Evolutionary conservation across 1,140 invertebrate species (phyloP).

Genomic region (Bombus picipes): DNA sequence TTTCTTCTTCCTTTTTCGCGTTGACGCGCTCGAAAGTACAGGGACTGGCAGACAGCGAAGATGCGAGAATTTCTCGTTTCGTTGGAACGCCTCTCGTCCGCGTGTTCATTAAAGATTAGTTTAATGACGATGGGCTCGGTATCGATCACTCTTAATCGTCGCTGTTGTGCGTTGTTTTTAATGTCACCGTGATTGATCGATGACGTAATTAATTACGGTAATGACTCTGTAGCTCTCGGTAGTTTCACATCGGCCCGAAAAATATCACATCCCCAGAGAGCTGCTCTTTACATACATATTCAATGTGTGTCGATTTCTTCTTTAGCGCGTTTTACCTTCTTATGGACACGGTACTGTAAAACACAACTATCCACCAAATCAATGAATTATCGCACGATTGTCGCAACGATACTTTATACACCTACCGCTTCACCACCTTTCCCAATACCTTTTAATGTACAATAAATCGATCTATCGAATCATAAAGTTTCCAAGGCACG

Average conservation of each 20-base stretch:
- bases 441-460: not conserved
- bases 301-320: not conserved
- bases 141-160: constrained; percentile 38
- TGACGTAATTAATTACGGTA: constrained; percentile 41
- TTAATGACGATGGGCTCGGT: constrained; percentile 4
- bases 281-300: too few relatives aligned
- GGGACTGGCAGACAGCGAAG: not conserved
- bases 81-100: not conserved
- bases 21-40: not conserved
- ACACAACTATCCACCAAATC: too few relatives aligned
- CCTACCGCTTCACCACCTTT: too few relatives aligned
- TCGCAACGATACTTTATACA: not conserved
- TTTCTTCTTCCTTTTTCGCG: not conserved
- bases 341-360: not conserved
- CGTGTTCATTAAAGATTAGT: constrained; percentile 30
- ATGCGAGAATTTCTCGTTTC: not conserved
- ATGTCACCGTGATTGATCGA: constrained; percentile 44
- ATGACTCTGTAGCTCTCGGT: constrained; percentile 2
- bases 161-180: constrained; percentile 23
- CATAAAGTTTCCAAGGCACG: not conserved
- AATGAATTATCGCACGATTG: not conserved
- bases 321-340: not conserved
- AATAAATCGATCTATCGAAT: too few relatives aligned
- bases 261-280: not conserved
- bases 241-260: not conserved